Base-by-base conservation (phyloP, 2,888 invertebrate species). In the Sinotaia quadrata region DNA sequence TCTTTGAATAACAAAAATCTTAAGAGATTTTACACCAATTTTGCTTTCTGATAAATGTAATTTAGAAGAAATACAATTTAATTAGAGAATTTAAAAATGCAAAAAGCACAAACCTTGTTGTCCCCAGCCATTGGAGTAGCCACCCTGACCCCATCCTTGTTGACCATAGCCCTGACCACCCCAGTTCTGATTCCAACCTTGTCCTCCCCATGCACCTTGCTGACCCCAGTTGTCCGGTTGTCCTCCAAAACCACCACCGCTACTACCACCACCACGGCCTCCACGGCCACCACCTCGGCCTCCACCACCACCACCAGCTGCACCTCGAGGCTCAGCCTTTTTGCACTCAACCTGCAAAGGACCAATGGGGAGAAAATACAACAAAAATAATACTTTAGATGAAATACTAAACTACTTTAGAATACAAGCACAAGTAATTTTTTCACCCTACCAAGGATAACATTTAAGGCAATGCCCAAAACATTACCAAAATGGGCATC, bases 281-380 rank as follows among this genome's bases (percentile, higher is more conserved):
- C 65, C 47, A 0, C 47, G 47, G 7, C 65, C 69, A 60, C 69
- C 58, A 34, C 71, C 66, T 18, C 37, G 51, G 2, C 52, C 44
- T 21, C 72, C 72, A 34, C 60, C 65, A 27, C 69, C 65, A 49
- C 68, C 68, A n/a, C 68, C 68, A 41, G 68, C 72, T 24, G 69
- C 67, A 12, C 69, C 69, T 4, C 72, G 69, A n/a, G 72, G 72
- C 36, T 72, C 72, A 34, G 72, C 72, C 27, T 69, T 47, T 62
- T 72, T 72, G 69, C 72, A 72, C 36, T 72, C 72, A 67, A 72
- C 59, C 72, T 72, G 57, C 58, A 27, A n/a, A n/a, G n/a, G n/a
- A n/a, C n/a, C n/a, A n/a, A n/a, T n/a, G n/a, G 36, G n/a, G 24
- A 58, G 4, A 18, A 54, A 49, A n/a, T 49, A 24, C 4, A 49